These are phyloP conservation scores for Cephus nigrinus DNA, from an alignment of 2,888 invertebrate species.

Conservation along the genomic window DNA sequence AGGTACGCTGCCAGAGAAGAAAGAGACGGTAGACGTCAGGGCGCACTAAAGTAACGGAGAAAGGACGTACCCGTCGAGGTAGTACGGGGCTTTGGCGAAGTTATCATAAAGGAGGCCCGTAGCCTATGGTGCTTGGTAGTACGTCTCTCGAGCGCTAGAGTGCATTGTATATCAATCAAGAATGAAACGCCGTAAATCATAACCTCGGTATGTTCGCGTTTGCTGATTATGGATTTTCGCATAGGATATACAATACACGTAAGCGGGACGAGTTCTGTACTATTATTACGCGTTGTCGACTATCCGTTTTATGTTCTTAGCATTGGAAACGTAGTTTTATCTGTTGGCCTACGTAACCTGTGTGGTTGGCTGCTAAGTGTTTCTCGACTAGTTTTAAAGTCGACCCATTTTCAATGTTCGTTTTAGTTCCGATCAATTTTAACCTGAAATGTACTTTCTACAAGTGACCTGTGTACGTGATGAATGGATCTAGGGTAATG, in stretches of 20 bases:
- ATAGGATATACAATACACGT: background rate
- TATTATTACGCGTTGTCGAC: background rate
- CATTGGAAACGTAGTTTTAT: background rate
- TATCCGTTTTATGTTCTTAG: background rate
- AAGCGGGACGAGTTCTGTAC: background rate
- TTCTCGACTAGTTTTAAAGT: background rate
- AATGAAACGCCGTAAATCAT: conserved; percentile 45
- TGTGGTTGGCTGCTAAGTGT: background rate
- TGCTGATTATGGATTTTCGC: conserved; percentile 15
- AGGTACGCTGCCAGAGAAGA: background rate
- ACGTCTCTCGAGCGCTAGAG: conserved; percentile 2
- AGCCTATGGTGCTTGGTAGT: background rate
- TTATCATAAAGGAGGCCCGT: background rate
- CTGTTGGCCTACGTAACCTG: too few relatives aligned
- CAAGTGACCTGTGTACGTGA: too few relatives aligned
- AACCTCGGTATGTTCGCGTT: background rate
- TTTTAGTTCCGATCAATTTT: background rate
- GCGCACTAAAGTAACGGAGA: background rate
- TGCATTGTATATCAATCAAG: conserved; percentile 33
- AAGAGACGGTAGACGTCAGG: background rate
- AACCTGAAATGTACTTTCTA: background rate
- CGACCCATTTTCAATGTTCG: background rate
- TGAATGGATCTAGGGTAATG: too few relatives aligned
- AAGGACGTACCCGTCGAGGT: background rate
- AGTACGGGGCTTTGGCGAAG: background rate